phyloP scores from a whole-genome alignment of 2,888 invertebrate species.

The Agriopis aurantiaria region DNA sequence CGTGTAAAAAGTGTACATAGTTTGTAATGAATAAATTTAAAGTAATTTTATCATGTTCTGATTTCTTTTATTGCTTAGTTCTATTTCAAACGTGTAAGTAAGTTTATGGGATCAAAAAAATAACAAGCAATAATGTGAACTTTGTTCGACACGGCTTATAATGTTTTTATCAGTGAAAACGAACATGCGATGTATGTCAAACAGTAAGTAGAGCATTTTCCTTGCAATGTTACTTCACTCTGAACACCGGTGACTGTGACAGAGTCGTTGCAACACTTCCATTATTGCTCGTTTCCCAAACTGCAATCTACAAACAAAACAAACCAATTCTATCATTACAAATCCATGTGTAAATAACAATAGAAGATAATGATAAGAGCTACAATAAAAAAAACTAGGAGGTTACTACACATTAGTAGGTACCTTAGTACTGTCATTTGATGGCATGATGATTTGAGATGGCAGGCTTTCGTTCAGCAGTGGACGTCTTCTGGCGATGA shows the following conservation, averaged over 20 bases:
- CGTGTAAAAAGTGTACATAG: slow-evolving; percentile 62
- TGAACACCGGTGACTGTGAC: slow-evolving; percentile 32
- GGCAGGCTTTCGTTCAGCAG: no score
- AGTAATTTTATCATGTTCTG: slow-evolving; percentile 39
- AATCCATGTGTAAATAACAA: slow-evolving; percentile 21
- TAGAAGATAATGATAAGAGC: background rate
- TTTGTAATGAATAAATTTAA: slow-evolving; percentile 53
- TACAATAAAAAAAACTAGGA: background rate
- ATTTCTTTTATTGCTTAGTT: slow-evolving; percentile 16
- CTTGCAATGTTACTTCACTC: slow-evolving; percentile 36
- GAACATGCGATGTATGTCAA: slow-evolving; percentile 16
- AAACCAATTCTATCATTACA: slow-evolving; percentile 27
- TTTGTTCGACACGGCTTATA: background rate
- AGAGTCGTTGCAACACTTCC: slow-evolving; percentile 31
- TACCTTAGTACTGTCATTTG: no score
- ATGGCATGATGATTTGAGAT: no score
- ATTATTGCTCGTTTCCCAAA: slow-evolving; percentile 39
- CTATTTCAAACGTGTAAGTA: no score
- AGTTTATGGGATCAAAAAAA: background rate
- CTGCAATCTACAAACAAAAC: slow-evolving; percentile 24
- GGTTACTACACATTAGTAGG: no score
- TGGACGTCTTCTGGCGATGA: no score
- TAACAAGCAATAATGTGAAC: no score
- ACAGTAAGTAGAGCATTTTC: slow-evolving; percentile 40
- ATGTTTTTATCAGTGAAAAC: background rate